Evolutionary conservation across 2,888 invertebrate genomes (phyloP).

Genomic region (Limnephilus lunatus): DNA sequence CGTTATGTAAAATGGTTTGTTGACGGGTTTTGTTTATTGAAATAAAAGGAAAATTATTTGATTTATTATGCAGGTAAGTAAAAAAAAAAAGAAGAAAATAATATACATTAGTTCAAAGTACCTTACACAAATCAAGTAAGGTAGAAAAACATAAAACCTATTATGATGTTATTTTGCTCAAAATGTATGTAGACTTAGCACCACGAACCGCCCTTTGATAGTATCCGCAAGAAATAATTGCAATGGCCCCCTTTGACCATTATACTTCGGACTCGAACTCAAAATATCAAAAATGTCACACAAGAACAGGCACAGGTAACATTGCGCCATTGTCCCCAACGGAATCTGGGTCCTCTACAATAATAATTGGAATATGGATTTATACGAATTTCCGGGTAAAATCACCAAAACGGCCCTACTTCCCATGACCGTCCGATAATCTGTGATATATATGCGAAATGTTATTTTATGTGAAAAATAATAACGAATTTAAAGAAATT

Average conservation of each 20-base stretch:
- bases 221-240: conserved; percentile 64
- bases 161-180: background rate
- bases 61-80: no score
- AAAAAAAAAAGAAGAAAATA: no score
- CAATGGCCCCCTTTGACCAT: conserved; percentile 60
- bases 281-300: conserved; percentile 63
- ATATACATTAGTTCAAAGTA: no score
- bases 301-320: conserved; percentile 16
- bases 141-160: no score
- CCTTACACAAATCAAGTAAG: no score
- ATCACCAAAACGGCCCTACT: conserved; percentile 5
- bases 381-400: conserved; percentile 34
- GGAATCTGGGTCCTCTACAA: conserved; percentile 4
- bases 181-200: background rate
- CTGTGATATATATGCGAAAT: conserved; percentile 58
- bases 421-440: conserved; percentile 65
- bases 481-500: background rate
- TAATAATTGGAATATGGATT: conserved; percentile 41
- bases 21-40: no score
- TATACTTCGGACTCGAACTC: conserved; percentile 46
- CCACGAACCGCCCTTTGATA: conserved; percentile 41
- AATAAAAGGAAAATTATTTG: no score
- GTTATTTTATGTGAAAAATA: conserved; percentile 35
- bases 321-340: conserved; percentile 8
- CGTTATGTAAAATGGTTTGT: no score